Evolutionary conservation across 2,797 vertebrate genomes (phyloP).

Genomic region (Steatocranus sp.): DNA sequence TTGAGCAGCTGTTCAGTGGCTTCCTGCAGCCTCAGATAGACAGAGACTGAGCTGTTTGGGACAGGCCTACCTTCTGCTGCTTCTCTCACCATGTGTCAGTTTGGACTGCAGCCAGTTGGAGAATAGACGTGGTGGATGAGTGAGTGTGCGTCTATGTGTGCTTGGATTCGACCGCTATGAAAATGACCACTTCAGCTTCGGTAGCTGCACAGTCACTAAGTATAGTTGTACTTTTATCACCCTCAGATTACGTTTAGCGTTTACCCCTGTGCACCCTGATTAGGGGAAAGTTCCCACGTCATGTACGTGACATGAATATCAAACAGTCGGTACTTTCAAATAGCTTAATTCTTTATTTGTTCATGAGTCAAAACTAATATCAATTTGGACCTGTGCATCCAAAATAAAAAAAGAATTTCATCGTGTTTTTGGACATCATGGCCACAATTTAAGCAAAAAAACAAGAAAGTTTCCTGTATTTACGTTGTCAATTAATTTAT

Average conservation of each 20-base stretch:
- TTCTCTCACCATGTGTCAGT: slow-evolving; percentile 22
- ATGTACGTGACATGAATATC: neutral
- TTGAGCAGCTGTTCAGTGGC: slow-evolving; percentile 52
- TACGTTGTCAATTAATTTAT: neutral
- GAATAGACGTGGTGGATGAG: slow-evolving; percentile 12
- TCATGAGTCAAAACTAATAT: neutral
- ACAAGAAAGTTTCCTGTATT: neutral
- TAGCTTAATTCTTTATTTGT: neutral
- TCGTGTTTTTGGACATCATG: neutral
- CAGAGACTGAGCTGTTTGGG: slow-evolving; percentile 46
- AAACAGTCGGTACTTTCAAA: neutral
- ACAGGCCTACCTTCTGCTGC: slow-evolving; percentile 45
- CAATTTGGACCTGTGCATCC: neutral
- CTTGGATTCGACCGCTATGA: neutral
- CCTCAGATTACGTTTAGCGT: neutral
- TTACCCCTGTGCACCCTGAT: neutral
- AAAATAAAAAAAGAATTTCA: neutral
- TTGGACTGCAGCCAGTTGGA: slow-evolving; percentile 42
- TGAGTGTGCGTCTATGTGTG: slow-evolving; percentile 7
- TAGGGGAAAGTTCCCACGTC: neutral
- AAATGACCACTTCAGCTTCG: slow-evolving; percentile 6
- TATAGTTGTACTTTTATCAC: slow-evolving; percentile 13
- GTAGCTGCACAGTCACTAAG: neutral
- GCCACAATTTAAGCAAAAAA: neutral
- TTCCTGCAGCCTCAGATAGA: slow-evolving; percentile 42